Evolutionary conservation across 2,113 vertebrate genomes (phyloP), one percentile per base, ranked within the genome.

Genomic region (Pongo abelii): DNA sequence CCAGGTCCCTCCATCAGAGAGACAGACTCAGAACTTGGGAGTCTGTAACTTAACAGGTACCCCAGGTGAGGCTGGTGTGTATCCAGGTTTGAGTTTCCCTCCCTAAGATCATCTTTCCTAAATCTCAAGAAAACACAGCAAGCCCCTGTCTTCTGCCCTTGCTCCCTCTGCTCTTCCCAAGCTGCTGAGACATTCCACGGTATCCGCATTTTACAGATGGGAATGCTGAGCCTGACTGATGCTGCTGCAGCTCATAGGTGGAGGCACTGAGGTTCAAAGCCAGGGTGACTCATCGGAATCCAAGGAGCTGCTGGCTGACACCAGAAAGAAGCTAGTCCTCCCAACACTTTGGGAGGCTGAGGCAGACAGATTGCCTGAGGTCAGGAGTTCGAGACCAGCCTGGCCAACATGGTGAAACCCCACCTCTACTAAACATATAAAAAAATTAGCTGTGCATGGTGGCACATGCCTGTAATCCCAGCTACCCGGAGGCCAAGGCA

Each of bases 131-230:
- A 67, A 75, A 40, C 40, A 6, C 61, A 96, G 23, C 72, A 38
- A 81, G 40, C 23, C 16, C 40, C 74, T 55, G 52, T 55, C 52
- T 20, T 55, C 52, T 55, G 52, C 6, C 52, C 18, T 20, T 7
- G 30, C 4, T 9, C 69, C 23, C 64, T 30, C 69, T n/a, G 4
- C 18, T 10, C 69, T 16, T 35, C 35, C 12, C 32, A 10, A 32
- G 61, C 18, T 0, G 10, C 40, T 2, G 1, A 32, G 59, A 14
- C 12, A 1, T 30, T 1, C 14, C 2, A 1, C 6, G 6, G 48
- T 3, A 12, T 35, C 48, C 67, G 38, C 57, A 52, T 30, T 52
- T 69, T 4, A 38, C 59, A 74, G 43, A 55, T 57, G 38, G 59
- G 32, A 13, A 48, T 5, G 50, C 77, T n/a, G 61, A 78, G 77